Evolutionary conservation across 2,888 invertebrate genomes (phyloP).

Genomic region (Agrotis ipsilon): DNA sequence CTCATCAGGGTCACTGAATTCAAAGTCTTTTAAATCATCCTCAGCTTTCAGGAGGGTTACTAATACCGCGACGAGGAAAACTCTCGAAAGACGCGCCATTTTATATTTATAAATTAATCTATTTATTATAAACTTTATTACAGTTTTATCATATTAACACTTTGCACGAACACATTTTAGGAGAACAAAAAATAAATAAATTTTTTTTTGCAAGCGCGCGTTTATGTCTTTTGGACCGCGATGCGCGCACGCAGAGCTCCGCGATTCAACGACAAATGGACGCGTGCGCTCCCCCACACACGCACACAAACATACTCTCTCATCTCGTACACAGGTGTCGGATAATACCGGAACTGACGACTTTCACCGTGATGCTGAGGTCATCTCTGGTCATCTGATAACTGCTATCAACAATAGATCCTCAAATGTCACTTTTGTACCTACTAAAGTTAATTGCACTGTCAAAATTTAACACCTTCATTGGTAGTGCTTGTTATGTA

Average conservation of each 20-base stretch:
- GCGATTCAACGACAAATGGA: constrained; percentile 80
- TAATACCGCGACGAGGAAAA: constrained; percentile 70
- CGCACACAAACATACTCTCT: constrained; percentile 78
- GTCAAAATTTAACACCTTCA: constrained; percentile 21
- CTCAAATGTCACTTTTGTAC: constrained; percentile 35
- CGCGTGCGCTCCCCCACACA: constrained; percentile 76
- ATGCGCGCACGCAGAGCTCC: constrained; percentile 82
- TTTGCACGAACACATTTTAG: constrained; percentile 62
- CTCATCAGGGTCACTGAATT: constrained; percentile 81
- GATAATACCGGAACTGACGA: constrained; percentile 87
- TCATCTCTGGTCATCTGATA: constrained; percentile 79
- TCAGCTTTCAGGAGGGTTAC: constrained; percentile 70
- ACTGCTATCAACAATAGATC: constrained; percentile 79
- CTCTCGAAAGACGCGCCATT: constrained; percentile 73
- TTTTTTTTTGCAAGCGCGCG: constrained; percentile 65
- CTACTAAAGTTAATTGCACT: constrained; percentile 25
- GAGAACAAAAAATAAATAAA: constrained; percentile 26
- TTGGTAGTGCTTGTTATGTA: constrained; percentile 34
- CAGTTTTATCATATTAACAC: constrained; percentile 56
- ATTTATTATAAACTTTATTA: constrained; percentile 29
- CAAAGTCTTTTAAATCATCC: constrained; percentile 81
- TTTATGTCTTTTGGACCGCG: constrained; percentile 68
- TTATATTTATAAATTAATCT: constrained; percentile 46
- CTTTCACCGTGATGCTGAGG: constrained; percentile 82
- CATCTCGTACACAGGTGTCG: constrained; percentile 84